Percentiles rank a stretch among this genome's conserved stretches.
Conservation (phyloP, 2,113 vertebrate genomes). For the Phylloscopus trochiloides region DNA sequence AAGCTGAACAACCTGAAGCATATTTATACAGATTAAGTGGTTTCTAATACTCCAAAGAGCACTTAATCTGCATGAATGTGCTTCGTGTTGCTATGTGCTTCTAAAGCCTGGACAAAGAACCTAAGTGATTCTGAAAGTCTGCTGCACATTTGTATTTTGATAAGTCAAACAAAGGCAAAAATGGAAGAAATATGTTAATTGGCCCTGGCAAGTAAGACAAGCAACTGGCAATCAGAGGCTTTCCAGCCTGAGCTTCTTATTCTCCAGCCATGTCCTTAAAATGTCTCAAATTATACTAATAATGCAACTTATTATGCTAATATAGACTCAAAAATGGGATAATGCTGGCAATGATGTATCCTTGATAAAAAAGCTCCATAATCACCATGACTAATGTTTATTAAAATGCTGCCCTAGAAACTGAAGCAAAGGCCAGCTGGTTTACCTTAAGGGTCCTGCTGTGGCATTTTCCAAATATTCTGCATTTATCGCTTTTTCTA, state of each 20-base stretch:
- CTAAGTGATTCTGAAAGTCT: conserved; percentile 35
- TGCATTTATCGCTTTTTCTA: conserved; percentile 49
- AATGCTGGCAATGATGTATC: conserved; percentile 53
- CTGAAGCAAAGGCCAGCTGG: conserved; percentile 38
- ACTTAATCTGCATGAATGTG: conserved; percentile 61
- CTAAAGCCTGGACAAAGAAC: conserved; percentile 32
- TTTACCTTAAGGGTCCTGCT: conserved; percentile 43
- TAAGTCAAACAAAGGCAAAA: conserved; percentile 47
- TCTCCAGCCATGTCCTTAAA: conserved; percentile 50
- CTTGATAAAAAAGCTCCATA: conserved; percentile 59
- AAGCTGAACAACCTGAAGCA: conserved; percentile 62
- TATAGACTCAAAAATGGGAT: conserved; percentile 8
- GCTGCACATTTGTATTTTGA: conserved; percentile 25
- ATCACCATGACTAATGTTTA: conserved; percentile 61
- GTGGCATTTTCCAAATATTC: conserved; percentile 54
- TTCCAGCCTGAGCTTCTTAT: conserved; percentile 2
- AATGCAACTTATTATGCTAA: conserved; percentile 50
- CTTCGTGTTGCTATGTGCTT: conserved; percentile 2
- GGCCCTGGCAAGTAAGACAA: conserved; percentile 10
- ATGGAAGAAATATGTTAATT: conserved; percentile 45
- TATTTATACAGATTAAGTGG: conserved; percentile 66
- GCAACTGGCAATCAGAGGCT: not conserved
- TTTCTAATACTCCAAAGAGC: conserved; percentile 62
- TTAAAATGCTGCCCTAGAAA: conserved; percentile 58
- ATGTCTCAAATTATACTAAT: conserved; percentile 47